Base-by-base conservation (phyloP, 2,888 invertebrate genomes). In the Lapara coniferarum region DNA sequence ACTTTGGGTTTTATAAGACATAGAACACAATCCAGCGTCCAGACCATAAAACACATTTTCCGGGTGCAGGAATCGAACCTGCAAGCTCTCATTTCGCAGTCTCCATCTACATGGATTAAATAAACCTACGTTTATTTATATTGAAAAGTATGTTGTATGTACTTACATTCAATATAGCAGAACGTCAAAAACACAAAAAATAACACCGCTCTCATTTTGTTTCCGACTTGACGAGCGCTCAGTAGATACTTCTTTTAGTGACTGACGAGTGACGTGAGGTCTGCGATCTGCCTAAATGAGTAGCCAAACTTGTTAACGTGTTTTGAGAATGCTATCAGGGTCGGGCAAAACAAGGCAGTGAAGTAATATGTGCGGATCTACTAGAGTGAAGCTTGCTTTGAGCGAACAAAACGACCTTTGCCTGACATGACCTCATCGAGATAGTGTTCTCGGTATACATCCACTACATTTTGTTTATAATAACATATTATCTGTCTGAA, bases 131-230 rank as follows among this genome's bases (percentile, higher is more conserved):
- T 25, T 25, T 25, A 25, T 2, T 25, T 1, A 25, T 25, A 25
- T 25, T 25, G 25, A 25, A 25, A 25, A 25, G 37, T 37, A 37
- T 37, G 37, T 37, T 37, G 37, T 7, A 37, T 1, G 58, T 84
- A 91, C 91, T 92, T 74, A 91, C 92, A 88, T 83, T 92, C 84
- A 71, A 82, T 82, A 71, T 82, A 85, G 78, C 82, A 87, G 74
- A 90, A 80, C 71, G 81, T 80, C 70, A 89, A 82, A 72, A 92
- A 77, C 74, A 92, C 80, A 77, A 89, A 75, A 75, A 88, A 75
- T 46, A 78, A 72, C 25, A 71, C 77, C 67, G 80, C 74, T 87
- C 89, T 92, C 93, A 93, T 90, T 74, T 71, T 87, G 77, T 67
- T 72, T 69, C 74, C 75, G 73, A 67, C 72, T 59, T 75, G 73